These are phyloP conservation scores for Scaptomyza parva DNA, from an alignment of 2,888 invertebrate genomes.

Conservation along the genomic window DNA sequence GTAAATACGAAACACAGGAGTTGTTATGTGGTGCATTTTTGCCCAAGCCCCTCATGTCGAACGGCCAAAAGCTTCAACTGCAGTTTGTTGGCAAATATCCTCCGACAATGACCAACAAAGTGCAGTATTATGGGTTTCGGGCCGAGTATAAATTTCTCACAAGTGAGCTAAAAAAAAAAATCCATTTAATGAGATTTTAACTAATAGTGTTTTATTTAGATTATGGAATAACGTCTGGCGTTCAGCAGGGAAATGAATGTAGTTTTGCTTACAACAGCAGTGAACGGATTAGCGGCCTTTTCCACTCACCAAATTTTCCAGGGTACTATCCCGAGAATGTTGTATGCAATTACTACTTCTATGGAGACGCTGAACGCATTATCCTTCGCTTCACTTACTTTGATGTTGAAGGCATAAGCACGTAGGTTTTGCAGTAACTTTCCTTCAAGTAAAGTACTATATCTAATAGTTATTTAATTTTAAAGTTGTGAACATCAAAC, in stretches of 20 bases:
- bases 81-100: slow-evolving; percentile 91
- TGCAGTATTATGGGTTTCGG: slow-evolving; percentile 92
- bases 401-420: slow-evolving; percentile 96
- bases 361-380: slow-evolving; percentile 92
- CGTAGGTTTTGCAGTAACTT: slow-evolving; percentile 88
- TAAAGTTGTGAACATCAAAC: slow-evolving; percentile 94
- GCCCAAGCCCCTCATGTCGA: slow-evolving; percentile 97
- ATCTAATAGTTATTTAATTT: not conserved
- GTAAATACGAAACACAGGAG: slow-evolving; percentile 93
- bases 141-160: slow-evolving; percentile 95
- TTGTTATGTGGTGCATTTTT: slow-evolving; percentile 92
- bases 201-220: slow-evolving; percentile 86
- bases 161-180: slow-evolving; percentile 88
- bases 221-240: slow-evolving; percentile 94
- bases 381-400: slow-evolving; percentile 95
- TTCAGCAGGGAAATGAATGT: slow-evolving; percentile 92
- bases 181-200: not conserved
- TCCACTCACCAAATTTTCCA: slow-evolving; percentile 94
- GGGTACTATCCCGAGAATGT: slow-evolving; percentile 95
- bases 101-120: slow-evolving; percentile 87
- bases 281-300: slow-evolving; percentile 91
- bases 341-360: slow-evolving; percentile 96
- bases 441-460: not conserved
- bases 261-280: slow-evolving; percentile 95
- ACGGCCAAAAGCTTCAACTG: slow-evolving; percentile 92